These are phyloP conservation scores for Seira sanloemensis DNA, from an alignment of 2,888 invertebrate species.

Conservation along the genomic window DNA sequence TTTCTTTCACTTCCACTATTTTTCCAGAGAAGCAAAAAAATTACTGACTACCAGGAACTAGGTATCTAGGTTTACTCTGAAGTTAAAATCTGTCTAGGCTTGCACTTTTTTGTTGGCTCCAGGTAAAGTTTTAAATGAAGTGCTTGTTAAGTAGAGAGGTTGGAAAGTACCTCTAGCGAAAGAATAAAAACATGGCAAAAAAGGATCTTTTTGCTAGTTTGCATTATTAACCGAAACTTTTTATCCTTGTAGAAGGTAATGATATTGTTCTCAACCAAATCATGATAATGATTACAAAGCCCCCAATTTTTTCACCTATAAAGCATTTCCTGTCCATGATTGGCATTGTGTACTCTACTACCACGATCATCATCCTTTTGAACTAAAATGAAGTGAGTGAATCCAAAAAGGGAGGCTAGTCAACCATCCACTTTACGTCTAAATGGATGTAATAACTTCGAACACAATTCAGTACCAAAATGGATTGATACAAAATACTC, in stretches of 20 bases:
- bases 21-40: too few species aligned
- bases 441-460: too few species aligned
- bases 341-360: background rate
- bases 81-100: background rate
- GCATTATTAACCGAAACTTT: background rate
- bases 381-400: background rate
- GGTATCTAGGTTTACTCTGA: background rate
- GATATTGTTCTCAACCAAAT: background rate
- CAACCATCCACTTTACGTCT: too few species aligned
- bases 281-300: background rate
- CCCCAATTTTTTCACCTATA: background rate
- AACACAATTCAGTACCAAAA: too few species aligned
- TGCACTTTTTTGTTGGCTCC: background rate
- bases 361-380: background rate
- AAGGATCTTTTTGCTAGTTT: background rate
- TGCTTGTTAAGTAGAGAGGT: background rate
- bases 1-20: too few species aligned
- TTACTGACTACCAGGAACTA: background rate
- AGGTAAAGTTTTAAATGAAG: slow-evolving; percentile 1
- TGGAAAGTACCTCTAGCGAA: background rate
- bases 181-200: background rate
- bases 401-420: background rate
- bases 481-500: too few species aligned
- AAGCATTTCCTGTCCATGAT: background rate
- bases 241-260: background rate